These are phyloP conservation scores for Dynastes grantii DNA, from an alignment of 2,888 invertebrate species.

Conservation along the genomic window DNA sequence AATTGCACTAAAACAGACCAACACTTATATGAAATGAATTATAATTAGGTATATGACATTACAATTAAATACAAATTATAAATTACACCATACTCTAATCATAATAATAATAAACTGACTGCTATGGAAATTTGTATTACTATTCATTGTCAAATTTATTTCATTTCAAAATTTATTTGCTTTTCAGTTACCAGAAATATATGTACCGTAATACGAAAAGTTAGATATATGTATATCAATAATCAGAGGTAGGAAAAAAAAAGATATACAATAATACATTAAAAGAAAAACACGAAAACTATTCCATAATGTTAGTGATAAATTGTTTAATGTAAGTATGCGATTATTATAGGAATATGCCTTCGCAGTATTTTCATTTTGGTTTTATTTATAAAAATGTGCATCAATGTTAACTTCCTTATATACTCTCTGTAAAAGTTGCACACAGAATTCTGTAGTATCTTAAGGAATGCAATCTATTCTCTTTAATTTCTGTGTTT, in stretches of 20 bases:
- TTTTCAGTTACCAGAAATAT: slow-evolving; percentile 28
- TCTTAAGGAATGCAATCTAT: neutral
- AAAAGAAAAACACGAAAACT: slow-evolving; percentile 21
- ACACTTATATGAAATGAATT: slow-evolving; percentile 17
- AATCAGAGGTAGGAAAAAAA: slow-evolving; percentile 5
- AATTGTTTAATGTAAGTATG: slow-evolving; percentile 44
- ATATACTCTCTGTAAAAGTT: neutral
- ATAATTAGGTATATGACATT: slow-evolving; percentile 4
- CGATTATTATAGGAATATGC: slow-evolving; percentile 55
- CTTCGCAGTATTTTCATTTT: slow-evolving; percentile 56
- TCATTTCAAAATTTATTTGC: neutral
- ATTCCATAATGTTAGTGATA: slow-evolving; percentile 41
- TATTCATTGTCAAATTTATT: neutral
- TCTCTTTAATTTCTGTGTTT: neutral
- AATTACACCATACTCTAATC: neutral
- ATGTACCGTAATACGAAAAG: neutral
- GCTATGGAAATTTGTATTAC: no score
- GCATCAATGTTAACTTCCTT: slow-evolving; percentile 8
- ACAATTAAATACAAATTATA: neutral
- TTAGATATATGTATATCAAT: slow-evolving; percentile 6
- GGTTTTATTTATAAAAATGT: slow-evolving; percentile 47
- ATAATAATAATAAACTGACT: no score
- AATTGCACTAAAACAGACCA: slow-evolving; percentile 6
- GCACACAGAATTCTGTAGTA: slow-evolving; percentile 1
- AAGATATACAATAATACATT: slow-evolving; percentile 20